Percentiles rank a stretch among this genome's conserved stretches.
phyloP scores from a whole-genome alignment of 2,113 vertebrate genomes.

The Probosciger aterrimus region DNA sequence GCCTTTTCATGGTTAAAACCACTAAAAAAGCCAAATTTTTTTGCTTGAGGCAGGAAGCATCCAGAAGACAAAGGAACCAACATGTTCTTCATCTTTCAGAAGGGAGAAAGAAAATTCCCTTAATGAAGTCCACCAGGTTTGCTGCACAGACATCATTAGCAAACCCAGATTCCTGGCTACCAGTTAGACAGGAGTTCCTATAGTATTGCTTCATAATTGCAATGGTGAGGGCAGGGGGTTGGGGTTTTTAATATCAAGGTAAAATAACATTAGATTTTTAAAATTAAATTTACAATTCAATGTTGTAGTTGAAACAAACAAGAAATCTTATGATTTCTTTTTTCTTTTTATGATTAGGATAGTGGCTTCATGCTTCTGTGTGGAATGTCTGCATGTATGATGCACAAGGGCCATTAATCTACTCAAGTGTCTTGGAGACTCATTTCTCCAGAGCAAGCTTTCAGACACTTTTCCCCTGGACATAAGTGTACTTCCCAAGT shows the following conservation, averaged over 20 bases:
- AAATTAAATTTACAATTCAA: slow-evolving; percentile 8
- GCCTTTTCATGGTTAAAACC: background rate
- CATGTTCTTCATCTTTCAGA: background rate
- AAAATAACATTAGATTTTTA: background rate
- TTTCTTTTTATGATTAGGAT: too few species aligned
- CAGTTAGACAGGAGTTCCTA: background rate
- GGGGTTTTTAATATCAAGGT: background rate
- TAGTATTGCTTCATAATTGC: background rate
- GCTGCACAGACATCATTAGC: background rate
- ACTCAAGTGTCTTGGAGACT: background rate
- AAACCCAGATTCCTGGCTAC: background rate
- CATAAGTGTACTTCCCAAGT: background rate
- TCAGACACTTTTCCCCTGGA: background rate
- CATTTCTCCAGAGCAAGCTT: background rate
- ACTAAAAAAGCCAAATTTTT: background rate
- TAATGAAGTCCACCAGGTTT: background rate
- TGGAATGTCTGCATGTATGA: background rate
- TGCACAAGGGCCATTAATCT: background rate
- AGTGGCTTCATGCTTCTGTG: background rate
- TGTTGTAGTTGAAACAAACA: background rate
- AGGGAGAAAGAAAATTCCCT: background rate
- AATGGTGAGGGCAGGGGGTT: fast-evolving
- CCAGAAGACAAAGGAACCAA: background rate
- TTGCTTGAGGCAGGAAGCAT: background rate
- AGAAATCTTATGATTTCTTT: background rate